Base-by-base conservation (phyloP, 1,140 invertebrate species). In the Solenopsis fugax region DNA sequence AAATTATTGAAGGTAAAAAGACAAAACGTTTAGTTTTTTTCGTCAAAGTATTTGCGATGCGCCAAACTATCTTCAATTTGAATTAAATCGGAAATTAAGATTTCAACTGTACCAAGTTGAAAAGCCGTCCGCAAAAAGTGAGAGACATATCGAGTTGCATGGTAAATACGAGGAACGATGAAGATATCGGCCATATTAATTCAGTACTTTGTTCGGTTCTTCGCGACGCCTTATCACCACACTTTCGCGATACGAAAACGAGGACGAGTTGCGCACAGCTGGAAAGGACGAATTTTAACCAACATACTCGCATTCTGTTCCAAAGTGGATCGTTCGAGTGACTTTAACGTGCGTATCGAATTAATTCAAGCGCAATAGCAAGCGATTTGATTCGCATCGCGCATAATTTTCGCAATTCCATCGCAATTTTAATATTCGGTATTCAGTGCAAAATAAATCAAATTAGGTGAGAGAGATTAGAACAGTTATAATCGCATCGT, bases 121-220 rank as follows among this genome's bases (percentile, higher is more conserved):
- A 16, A 18, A 56, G 12, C 5, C 10, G 21, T 48, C 12, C 9
- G 13, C 4, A 45, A 13, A 45, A 82, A 41, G 29, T 18, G 13
- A 24, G n/a, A 64, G 60, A 16, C 2, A 50, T 81, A 65, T 80
- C 24, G 75, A 54, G 21, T 58, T 72, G 37, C 37, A 21, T 16
- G 18, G 13, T 18, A 73, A 82, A 73, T 82, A 73, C 13, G 52
- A 10, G 65, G 29, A 60, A 73, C 18, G 50, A 60, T 75, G 54
- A 75, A 71, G 80, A 73, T 84, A 84, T 75, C 69, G 56, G 29
- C 2, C 5, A 58, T 75, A 84, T 84, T 84, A 84, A 84, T 84
- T 84, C 65, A 73, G 24, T 56, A 73, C 41, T 60, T 41, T 10
- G 54, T 50, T 82, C 41, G 41, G 54, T 84, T 84, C 69, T 62